Conservation (phyloP, 2,888 invertebrate species). For the Spisula solida region DNA sequence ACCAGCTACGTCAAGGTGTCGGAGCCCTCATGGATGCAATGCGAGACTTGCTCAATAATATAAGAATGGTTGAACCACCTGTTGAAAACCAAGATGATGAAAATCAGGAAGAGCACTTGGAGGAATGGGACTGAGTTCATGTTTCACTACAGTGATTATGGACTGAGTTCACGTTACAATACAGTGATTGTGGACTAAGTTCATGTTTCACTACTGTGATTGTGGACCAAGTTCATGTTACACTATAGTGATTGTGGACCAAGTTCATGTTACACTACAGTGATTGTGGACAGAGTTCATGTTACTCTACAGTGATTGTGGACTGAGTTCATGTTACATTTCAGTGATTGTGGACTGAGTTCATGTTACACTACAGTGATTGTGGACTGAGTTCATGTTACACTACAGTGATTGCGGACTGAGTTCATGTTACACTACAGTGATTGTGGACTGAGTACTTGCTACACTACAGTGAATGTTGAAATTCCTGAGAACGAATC, state of each 20-base stretch:
- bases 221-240: background rate
- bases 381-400: constrained; percentile 46
- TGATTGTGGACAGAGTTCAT: background rate
- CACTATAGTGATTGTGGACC: constrained; percentile 42
- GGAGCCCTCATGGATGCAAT: constrained; percentile 92
- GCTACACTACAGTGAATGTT: background rate
- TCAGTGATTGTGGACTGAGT: background rate
- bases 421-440: background rate
- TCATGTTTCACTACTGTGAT: background rate
- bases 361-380: background rate
- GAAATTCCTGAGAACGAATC: background rate
- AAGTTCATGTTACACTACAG: constrained; percentile 3
- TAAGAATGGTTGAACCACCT: constrained; percentile 90
- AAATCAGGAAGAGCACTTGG: constrained; percentile 65
- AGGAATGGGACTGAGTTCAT: constrained; percentile 62
- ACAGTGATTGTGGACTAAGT: constrained; percentile 46
- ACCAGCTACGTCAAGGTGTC: constrained; percentile 90
- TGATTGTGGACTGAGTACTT: constrained; percentile 46
- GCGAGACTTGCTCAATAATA: constrained; percentile 91
- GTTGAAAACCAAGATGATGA: constrained; percentile 82
- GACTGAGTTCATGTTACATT: constrained; percentile 49
- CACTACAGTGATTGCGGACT: background rate
- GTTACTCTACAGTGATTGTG: background rate
- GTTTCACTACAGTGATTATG: background rate
- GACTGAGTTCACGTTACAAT: background rate